Percentiles rank a stretch among this genome's conserved stretches.
These are phyloP conservation scores for Nasonia giraulti DNA, from an alignment of 1,140 invertebrate genomes.

Conservation along the genomic window DNA sequence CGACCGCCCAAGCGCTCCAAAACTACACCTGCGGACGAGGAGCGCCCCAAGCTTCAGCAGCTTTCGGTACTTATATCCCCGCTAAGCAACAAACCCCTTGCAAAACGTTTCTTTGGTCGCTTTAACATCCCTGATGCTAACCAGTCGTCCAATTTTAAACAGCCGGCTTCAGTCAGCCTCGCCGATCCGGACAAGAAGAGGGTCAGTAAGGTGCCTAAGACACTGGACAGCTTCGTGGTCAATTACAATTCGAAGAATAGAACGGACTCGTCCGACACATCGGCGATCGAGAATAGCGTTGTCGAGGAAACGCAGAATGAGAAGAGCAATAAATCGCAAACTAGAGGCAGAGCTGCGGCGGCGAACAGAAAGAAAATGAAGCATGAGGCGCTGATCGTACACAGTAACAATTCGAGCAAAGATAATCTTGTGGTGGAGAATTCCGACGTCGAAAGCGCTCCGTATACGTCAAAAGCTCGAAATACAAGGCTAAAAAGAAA, in stretches of 20 bases:
- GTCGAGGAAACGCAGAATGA: not conserved
- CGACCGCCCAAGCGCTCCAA: not conserved
- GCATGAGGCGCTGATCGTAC: too few species aligned
- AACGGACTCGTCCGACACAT: not conserved
- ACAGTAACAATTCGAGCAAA: conserved; percentile 18
- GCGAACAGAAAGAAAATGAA: not conserved
- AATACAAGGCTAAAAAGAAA: conserved; percentile 1
- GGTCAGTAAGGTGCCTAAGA: not conserved
- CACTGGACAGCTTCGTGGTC: not conserved
- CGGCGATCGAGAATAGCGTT: not conserved
- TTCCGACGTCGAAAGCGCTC: not conserved
- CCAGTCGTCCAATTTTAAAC: conserved; percentile 23
- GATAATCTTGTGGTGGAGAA: conserved; percentile 15
- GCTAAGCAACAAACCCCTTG: not conserved
- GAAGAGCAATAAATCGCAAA: not conserved
- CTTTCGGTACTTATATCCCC: conserved; percentile 48
- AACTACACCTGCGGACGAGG: not conserved
- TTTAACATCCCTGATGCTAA: conserved; percentile 8
- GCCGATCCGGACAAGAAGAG: not conserved
- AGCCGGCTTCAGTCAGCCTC: not conserved
- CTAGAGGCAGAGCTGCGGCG: not conserved
- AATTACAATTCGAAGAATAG: not conserved
- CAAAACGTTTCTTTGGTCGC: not conserved
- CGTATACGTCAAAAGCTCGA: not conserved
- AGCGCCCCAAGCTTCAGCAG: conserved; percentile 13